Conservation (phyloP, 2,797 vertebrate genomes). For the Malacoraja senta region DNA sequence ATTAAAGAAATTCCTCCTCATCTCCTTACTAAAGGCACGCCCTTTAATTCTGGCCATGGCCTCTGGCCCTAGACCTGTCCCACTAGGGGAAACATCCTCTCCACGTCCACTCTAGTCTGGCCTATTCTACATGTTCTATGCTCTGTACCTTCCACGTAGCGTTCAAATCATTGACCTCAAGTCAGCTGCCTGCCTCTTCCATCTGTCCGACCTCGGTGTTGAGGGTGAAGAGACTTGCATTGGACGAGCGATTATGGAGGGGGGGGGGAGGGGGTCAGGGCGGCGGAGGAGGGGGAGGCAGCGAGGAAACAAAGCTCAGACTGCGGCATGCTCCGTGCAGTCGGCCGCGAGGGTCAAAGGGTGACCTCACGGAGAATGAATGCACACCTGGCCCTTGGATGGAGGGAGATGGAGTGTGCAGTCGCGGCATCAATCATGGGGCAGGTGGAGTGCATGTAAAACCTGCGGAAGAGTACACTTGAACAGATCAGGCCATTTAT, state of each 20-base stretch:
- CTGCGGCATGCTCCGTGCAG: not conserved
- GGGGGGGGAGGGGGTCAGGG: too few relatives aligned
- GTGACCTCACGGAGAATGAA: not conserved
- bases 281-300: not conserved
- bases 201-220: not conserved
- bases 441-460: not conserved
- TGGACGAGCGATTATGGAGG: not conserved
- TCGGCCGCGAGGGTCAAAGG: not conserved
- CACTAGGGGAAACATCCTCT: too few relatives aligned
- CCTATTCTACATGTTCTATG: too few relatives aligned
- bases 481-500: not conserved
- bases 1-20: too few relatives aligned
- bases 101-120: too few relatives aligned
- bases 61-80: too few relatives aligned
- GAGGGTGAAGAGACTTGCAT: not conserved
- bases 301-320: not conserved
- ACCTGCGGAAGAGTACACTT: not conserved
- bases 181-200: not conserved
- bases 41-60: too few relatives aligned
- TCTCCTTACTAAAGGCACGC: too few relatives aligned
- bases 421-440: not conserved
- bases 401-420: not conserved
- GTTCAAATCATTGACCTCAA: not conserved
- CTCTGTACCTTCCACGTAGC: too few relatives aligned
- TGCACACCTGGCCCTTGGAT: not conserved